Percentiles rank a stretch among this genome's conserved stretches.
Evolutionary conservation across 2,888 invertebrate species (phyloP).

Genomic region (Cheilosia scutellata): DNA sequence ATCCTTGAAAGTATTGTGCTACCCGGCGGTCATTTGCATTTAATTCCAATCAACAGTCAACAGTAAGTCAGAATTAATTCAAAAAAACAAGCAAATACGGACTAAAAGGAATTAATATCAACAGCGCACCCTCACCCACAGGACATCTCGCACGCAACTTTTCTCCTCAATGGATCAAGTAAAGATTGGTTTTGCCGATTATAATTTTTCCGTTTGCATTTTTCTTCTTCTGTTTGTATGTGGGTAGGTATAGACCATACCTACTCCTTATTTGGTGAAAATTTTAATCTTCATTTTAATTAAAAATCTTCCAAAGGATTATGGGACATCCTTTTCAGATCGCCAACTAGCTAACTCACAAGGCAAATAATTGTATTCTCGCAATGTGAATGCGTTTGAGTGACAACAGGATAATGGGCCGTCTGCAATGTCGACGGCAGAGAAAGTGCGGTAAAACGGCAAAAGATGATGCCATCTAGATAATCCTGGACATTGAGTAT

Average conservation of each 20-base stretch:
- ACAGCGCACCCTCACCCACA: conserved; percentile 7
- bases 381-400: conserved; percentile 72
- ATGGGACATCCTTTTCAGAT: conserved; percentile 72
- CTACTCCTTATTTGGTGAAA: conserved; percentile 65
- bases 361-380: conserved; percentile 69
- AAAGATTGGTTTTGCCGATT: conserved; percentile 72
- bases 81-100: conserved; percentile 23
- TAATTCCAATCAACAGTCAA: conserved; percentile 69
- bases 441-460: conserved; percentile 53
- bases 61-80: conserved; percentile 29
- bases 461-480: conserved; percentile 51
- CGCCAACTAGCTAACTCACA: conserved; percentile 69
- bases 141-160: conserved; percentile 68
- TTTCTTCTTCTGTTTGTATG: conserved; percentile 19
- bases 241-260: not conserved
- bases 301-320: conserved; percentile 73
- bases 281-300: conserved; percentile 75
- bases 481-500: conserved; percentile 58
- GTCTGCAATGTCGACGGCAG: conserved; percentile 24
- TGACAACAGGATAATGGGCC: conserved; percentile 69
- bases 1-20: conserved; percentile 34
- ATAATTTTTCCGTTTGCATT: conserved; percentile 49
- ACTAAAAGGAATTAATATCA: conserved; percentile 40
- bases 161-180: conserved; percentile 62
- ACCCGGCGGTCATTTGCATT: conserved; percentile 51